Evolutionary conservation across 2,797 vertebrate species (phyloP).

Genomic region (Periophthalmus magnuspinnatus): DNA sequence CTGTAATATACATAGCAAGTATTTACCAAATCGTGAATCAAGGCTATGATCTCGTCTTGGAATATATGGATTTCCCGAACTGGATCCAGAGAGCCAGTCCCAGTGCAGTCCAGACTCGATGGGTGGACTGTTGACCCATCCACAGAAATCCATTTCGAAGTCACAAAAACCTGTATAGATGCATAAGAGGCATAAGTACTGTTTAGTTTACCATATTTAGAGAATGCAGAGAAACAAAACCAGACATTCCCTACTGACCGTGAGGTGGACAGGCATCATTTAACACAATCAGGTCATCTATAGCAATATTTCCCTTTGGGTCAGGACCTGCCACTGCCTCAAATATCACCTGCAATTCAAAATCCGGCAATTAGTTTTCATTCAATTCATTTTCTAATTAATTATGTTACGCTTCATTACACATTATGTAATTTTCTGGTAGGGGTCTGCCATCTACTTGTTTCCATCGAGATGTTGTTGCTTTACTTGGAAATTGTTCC

Average conservation of each 20-base stretch:
- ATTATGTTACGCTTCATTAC: too few species aligned
- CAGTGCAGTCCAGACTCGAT: slow-evolving; percentile 55
- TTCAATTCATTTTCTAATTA: too few species aligned
- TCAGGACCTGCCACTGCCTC: slow-evolving; percentile 67
- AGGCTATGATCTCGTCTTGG: slow-evolving; percentile 70
- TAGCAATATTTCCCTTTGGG: slow-evolving; percentile 66
- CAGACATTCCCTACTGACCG: slow-evolving; percentile 51
- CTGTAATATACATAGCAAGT: background rate
- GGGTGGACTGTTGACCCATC: slow-evolving; percentile 71
- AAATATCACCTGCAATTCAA: slow-evolving; percentile 71
- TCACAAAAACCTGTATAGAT: slow-evolving; percentile 76
- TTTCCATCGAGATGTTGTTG: too few species aligned
- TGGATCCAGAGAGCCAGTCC: slow-evolving; percentile 73
- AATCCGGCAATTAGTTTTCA: background rate
- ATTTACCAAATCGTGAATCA: slow-evolving; percentile 66
- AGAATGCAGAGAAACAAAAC: background rate
- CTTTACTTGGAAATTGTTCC: too few species aligned
- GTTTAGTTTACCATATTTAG: background rate
- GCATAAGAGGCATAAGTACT: background rate
- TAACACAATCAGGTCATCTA: slow-evolving; percentile 75
- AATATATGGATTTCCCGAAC: fast-evolving
- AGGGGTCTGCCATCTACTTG: too few species aligned
- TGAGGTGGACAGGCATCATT: slow-evolving; percentile 70
- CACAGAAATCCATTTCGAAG: slow-evolving; percentile 80
- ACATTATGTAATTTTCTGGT: too few species aligned